Percentiles rank a stretch among this genome's conserved stretches.
phyloP scores from a whole-genome alignment of 1,140 invertebrate genomes.

The Micrasema minimum region DNA sequence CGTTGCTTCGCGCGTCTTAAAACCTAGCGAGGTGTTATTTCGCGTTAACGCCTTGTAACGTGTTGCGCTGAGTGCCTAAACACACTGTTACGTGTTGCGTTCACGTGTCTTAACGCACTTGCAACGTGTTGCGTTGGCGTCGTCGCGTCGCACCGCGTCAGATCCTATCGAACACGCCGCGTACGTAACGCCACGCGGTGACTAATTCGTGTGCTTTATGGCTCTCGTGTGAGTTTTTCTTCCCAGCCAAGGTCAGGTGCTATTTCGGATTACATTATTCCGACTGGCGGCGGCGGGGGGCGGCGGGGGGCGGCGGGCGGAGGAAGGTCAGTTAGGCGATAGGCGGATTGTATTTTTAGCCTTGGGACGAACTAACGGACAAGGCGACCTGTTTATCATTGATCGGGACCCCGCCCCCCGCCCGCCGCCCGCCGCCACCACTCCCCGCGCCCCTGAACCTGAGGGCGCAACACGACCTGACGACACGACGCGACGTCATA shows the following conservation, averaged over 20 bases:
- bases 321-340: constrained; percentile 37
- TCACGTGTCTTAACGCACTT: neutral
- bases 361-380: constrained; percentile 33
- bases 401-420: neutral
- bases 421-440: neutral
- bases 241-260: constrained; percentile 7
- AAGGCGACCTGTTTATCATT: constrained; percentile 39
- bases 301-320: neutral
- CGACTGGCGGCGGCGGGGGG: neutral
- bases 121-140: neutral
- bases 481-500: neutral
- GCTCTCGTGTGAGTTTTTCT: constrained; percentile 5
- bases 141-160: neutral
- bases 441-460: neutral
- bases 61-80: too few relatives aligned
- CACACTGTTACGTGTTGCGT: neutral
- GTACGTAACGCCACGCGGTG: neutral
- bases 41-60: too few relatives aligned
- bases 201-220: constrained; percentile 21
- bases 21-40: too few relatives aligned
- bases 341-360: constrained; percentile 40
- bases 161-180: neutral
- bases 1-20: too few relatives aligned
- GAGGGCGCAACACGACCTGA: neutral
- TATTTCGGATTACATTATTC: constrained; percentile 31